Conservation (phyloP, 1,140 invertebrate genomes). For the Dinothrombium tinctorium region DNA sequence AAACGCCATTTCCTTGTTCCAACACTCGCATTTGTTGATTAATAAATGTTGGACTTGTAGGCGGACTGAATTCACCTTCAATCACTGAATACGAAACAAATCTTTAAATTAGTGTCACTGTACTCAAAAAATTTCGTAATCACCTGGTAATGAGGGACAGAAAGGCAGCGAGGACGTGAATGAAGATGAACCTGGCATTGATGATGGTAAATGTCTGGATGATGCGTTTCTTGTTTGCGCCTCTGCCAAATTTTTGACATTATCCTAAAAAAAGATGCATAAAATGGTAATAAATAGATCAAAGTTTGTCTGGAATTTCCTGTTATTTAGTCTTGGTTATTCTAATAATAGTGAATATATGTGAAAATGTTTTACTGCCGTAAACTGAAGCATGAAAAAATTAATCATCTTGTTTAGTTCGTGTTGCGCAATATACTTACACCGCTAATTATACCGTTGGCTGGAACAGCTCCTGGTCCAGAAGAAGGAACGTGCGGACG, state of each 20-base stretch:
- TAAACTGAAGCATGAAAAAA: no score
- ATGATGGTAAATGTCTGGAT: slow-evolving; percentile 16
- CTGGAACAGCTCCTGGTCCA: no score
- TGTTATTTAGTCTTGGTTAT: slow-evolving; percentile 6
- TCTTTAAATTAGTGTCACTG: neutral
- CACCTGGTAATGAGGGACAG: neutral
- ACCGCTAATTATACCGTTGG: no score
- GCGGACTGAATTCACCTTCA: slow-evolving; percentile 27
- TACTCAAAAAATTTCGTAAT: neutral
- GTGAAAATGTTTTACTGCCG: no score
- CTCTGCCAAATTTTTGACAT: no score
- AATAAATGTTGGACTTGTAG: slow-evolving; percentile 23
- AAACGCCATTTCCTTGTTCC: slow-evolving; percentile 23
- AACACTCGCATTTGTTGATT: slow-evolving; percentile 34
- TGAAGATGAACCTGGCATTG: neutral
- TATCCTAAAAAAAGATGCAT: no score
- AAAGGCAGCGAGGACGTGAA: neutral
- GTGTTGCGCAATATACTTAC: no score
- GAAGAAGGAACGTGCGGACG: slow-evolving; percentile 53
- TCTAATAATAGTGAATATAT: no score
- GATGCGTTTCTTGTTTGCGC: no score
- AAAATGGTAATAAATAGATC: no score
- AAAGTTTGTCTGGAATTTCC: neutral
- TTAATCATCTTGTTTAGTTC: no score
- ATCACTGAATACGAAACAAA: slow-evolving; percentile 20